These are phyloP conservation scores for Chymomyza costata DNA, from an alignment of 1,140 invertebrate genomes.

Conservation along the genomic window DNA sequence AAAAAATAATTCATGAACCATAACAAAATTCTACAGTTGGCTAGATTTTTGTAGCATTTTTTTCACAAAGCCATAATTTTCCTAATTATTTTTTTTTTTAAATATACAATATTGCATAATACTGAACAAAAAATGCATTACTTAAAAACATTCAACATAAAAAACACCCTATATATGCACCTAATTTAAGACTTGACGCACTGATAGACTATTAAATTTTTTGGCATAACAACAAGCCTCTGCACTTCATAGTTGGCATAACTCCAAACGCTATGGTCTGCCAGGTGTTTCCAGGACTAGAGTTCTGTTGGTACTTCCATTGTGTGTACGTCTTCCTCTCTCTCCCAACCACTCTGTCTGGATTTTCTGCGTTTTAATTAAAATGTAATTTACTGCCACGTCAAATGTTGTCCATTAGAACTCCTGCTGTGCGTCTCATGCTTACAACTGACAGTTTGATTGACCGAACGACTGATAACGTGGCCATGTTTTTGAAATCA, in stretches of 20 bases:
- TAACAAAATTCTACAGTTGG: no score
- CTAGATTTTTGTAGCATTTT: no score
- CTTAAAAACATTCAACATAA: no score
- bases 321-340: conserved; percentile 37
- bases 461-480: conserved; percentile 16
- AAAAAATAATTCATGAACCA: no score
- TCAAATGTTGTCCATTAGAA: conserved; percentile 25
- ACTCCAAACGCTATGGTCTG: conserved; percentile 1
- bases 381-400: conserved; percentile 64
- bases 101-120: no score
- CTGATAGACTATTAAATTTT: conserved; percentile 57
- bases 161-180: no score
- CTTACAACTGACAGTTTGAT: conserved; percentile 20
- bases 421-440: conserved; percentile 18
- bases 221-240: conserved; percentile 7
- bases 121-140: no score
- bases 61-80: no score
- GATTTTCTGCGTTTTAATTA: conserved; percentile 56
- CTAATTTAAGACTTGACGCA: conserved; percentile 41
- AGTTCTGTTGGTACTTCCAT: background rate
- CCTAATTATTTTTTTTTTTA: no score
- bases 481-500: background rate
- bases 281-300: conserved; percentile 10
- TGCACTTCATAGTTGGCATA: conserved; percentile 10
- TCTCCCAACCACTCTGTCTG: background rate